These are phyloP conservation scores for Lepidocyrtoides sp. DNA, from an alignment of 2,888 invertebrate species.

Conservation along the genomic window DNA sequence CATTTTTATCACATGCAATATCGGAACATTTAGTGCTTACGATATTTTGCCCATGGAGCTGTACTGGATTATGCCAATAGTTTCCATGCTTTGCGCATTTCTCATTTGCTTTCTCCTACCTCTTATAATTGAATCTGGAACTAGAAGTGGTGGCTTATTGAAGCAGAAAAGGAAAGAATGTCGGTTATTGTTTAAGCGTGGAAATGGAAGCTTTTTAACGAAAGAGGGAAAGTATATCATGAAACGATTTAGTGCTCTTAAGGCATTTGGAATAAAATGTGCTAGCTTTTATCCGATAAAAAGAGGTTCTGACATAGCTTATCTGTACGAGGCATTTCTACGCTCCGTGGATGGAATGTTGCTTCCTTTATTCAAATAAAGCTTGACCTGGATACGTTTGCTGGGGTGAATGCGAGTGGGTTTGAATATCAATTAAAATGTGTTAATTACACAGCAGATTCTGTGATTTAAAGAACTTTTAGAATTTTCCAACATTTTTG, in stretches of 20 bases:
- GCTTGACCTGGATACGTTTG: too few species aligned
- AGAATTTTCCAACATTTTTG: too few species aligned
- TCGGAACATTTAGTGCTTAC: background rate
- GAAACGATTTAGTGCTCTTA: background rate
- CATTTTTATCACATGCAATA: background rate
- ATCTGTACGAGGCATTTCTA: background rate
- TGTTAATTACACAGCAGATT: too few species aligned
- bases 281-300: background rate
- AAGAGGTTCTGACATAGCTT: background rate
- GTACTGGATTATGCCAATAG: background rate
- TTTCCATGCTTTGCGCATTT: background rate
- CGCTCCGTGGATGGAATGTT: slow-evolving; percentile 1
- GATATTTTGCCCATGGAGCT: background rate
- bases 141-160: too few species aligned
- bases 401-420: too few species aligned
- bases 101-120: background rate
- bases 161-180: too few species aligned
- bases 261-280: background rate
- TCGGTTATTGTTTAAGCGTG: too few species aligned
- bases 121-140: background rate
- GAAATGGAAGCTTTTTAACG: too few species aligned
- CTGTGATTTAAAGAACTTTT: too few species aligned
- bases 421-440: too few species aligned
- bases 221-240: background rate
- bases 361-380: too few species aligned